Base-by-base conservation (phyloP, 2,113 vertebrate genomes). In the Gambusia holbrooki region DNA sequence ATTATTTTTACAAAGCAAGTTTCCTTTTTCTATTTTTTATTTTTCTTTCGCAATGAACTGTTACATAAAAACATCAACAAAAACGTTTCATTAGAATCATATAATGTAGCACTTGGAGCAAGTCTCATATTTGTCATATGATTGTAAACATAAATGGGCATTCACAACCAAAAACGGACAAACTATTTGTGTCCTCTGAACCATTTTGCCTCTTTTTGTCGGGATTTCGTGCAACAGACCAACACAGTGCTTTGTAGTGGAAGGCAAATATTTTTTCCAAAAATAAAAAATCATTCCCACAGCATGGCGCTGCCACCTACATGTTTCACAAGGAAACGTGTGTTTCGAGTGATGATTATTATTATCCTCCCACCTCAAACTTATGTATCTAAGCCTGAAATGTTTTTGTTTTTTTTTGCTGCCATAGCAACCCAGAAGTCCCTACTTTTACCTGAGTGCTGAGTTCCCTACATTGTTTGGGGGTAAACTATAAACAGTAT, bases 61-160 rank as follows among this genome's bases (percentile, higher is more conserved):
- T 79, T 64, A 68, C 70, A 90, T 37, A 90, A 82, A 74, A 61
- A 81, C 67, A 76, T 42, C 40, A 76, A 80, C 77, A 42, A 28
- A 73, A 58, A 75, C 45, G 19, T 48, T 48, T 83, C 30, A 74
- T 78, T 15, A 22, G 33, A 4, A 64, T 25, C 13, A 8, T 66
- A 33, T 77, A 81, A 92, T 92, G 89, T 91, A 94, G 93, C 94
- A 95, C 93, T 95, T 95, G 84, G 81, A 87, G 89, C 66, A 66
- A 85, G 70, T 88, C 87, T 89, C 33, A 69, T 30, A 28, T 51
- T 82, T 73, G 61, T 82, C 66, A 74, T 25, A n/a, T n/a, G 82
- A 77, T 60, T 54, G 29, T 27, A 78, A 37, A 54, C 35, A 35
- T 32, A 58, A 66, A 22, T 28, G 29, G 62, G 51, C 51, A 58